Evolutionary conservation across 2,888 invertebrate species (phyloP).

Genomic region (Morpho helenor): DNA sequence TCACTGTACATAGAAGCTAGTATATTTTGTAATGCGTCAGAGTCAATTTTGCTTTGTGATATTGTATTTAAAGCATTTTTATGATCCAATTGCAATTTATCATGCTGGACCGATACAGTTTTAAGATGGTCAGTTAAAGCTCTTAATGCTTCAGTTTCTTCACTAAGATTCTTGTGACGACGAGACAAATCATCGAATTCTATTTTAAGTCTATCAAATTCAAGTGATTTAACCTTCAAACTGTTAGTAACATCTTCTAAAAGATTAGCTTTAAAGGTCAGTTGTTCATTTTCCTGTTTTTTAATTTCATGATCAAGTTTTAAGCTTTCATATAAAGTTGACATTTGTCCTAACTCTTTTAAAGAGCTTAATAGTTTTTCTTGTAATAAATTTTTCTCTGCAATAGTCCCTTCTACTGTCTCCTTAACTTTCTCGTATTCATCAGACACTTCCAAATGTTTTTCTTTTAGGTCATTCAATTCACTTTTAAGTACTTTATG

Average conservation of each 20-base stretch:
- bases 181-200: conserved; percentile 56
- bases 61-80: conserved; percentile 55
- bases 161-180: conserved; percentile 59
- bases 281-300: conserved; percentile 63
- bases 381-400: conserved; percentile 56
- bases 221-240: conserved; percentile 57
- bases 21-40: conserved; percentile 65
- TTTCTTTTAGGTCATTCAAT: conserved; percentile 70
- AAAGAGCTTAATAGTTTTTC: conserved; percentile 55
- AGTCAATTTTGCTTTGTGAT: conserved; percentile 53
- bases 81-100: conserved; percentile 59
- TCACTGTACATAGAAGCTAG: conserved; percentile 76
- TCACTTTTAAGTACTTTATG: conserved; percentile 76
- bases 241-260: conserved; percentile 62
- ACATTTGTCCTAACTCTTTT: conserved; percentile 56
- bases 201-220: conserved; percentile 55
- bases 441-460: conserved; percentile 70
- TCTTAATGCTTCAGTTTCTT: conserved; percentile 63
- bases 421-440: conserved; percentile 74
- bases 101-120: conserved; percentile 62
- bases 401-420: conserved; percentile 46
- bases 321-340: conserved; percentile 52
- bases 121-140: conserved; percentile 62
- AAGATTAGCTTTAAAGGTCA: conserved; percentile 58
- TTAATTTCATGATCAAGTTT: conserved; percentile 65